These are phyloP conservation scores for Ashinkailepas kermadecensis DNA, from an alignment of 2,888 invertebrate genomes.

Conservation along the genomic window DNA sequence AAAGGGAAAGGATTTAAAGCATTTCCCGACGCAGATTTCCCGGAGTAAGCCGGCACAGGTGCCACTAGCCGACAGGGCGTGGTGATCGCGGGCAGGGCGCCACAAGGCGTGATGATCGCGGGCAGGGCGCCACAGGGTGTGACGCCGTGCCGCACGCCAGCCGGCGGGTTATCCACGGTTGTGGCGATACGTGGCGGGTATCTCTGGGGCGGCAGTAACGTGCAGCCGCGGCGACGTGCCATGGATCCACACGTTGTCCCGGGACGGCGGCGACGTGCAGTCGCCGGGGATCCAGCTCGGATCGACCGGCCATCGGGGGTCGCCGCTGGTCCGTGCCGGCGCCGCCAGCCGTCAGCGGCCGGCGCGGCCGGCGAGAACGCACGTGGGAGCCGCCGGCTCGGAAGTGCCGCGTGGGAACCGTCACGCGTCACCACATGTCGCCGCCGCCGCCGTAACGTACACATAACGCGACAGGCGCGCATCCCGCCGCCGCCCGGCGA, in stretches of 20 bases:
- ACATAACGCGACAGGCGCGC: not conserved
- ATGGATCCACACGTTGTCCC: not conserved
- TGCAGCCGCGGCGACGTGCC: too few relatives aligned
- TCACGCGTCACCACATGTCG: slow-evolving; percentile 16
- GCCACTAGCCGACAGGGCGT: too few relatives aligned
- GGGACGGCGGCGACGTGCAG: not conserved
- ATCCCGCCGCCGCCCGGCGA: not conserved
- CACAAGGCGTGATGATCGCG: too few relatives aligned
- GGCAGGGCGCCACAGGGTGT: too few relatives aligned
- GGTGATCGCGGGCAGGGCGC: too few relatives aligned
- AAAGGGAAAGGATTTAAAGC: too few relatives aligned
- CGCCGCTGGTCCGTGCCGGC: not conserved
- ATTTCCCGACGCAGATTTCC: too few relatives aligned
- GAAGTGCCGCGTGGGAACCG: not conserved
- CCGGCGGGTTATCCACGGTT: not conserved
- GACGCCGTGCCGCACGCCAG: not conserved
- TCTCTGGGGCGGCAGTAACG: too few relatives aligned
- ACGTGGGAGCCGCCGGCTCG: not conserved
- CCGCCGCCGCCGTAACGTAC: not conserved
- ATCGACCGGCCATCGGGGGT: not conserved
- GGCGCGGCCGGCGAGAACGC: not conserved
- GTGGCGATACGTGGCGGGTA: not conserved
- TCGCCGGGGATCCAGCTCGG: not conserved
- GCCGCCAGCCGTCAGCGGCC: not conserved
- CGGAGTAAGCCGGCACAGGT: too few relatives aligned